Conservation (phyloP, 2,113 vertebrate genomes). For the Aegypius monachus region DNA sequence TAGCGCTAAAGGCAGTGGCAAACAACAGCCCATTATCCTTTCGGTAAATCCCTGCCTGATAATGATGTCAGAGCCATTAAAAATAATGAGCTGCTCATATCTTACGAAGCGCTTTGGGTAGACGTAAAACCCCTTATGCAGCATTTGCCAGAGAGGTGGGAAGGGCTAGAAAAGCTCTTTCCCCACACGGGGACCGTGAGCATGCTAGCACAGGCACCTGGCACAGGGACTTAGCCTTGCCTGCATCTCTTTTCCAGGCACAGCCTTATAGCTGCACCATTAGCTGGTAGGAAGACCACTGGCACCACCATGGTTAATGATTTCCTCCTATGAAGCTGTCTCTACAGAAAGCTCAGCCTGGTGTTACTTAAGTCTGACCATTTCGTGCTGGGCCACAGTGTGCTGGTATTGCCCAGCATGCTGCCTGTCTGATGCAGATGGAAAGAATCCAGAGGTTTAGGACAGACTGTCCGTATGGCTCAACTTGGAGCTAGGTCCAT, state of each 20-base stretch:
- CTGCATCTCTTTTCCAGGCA: not conserved
- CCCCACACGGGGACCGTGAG: fast-evolving
- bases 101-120: not conserved
- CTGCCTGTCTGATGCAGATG: not conserved
- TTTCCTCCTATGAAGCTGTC: not conserved
- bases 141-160: not conserved
- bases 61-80: not conserved
- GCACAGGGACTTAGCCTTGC: not conserved
- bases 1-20: not conserved
- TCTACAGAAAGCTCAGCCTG: not conserved
- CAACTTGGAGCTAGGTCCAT: not conserved
- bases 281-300: not conserved
- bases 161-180: not conserved
- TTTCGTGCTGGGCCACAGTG: fast-evolving
- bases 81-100: not conserved
- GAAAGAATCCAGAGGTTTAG: not conserved
- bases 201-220: fast-evolving
- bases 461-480: fast-evolving
- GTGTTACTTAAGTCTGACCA: not conserved
- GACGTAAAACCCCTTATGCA: not conserved
- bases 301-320: not conserved
- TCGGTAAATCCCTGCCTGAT: not conserved
- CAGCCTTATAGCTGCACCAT: not conserved
- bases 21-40: not conserved
- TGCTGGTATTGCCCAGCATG: fast-evolving